Conservation (phyloP, 2,888 invertebrate species). For the Auanema freiburgensis region DNA sequence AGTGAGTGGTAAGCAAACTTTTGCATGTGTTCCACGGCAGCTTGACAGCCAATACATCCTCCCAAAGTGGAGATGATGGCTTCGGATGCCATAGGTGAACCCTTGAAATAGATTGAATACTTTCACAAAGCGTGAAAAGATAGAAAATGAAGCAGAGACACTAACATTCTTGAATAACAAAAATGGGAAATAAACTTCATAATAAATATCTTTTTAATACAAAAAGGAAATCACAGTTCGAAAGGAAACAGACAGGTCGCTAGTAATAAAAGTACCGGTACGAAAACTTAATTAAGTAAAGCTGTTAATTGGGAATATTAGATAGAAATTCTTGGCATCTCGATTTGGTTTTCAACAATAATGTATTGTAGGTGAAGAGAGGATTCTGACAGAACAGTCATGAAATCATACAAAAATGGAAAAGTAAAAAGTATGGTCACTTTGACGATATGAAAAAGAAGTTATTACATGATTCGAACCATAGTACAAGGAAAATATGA, state of each 20-base stretch:
- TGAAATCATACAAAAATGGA: slow-evolving; percentile 1
- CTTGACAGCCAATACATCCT: slow-evolving; percentile 51
- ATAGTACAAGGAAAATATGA: too few relatives aligned
- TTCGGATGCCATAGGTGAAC: slow-evolving; percentile 19
- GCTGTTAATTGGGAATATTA: not conserved
- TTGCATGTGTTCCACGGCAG: slow-evolving; percentile 49
- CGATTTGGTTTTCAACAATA: not conserved
- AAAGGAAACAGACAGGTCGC: too few relatives aligned
- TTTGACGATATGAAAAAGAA: not conserved
- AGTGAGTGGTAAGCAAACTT: slow-evolving; percentile 30
- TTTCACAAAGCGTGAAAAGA: not conserved
- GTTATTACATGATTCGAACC: too few relatives aligned
- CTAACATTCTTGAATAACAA: not conserved
- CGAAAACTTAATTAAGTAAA: too few relatives aligned
- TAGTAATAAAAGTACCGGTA: too few relatives aligned
- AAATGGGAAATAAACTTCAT: too few relatives aligned
- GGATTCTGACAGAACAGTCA: not conserved
- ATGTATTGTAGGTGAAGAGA: not conserved
- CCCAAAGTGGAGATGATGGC: slow-evolving; percentile 34
- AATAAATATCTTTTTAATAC: too few relatives aligned
- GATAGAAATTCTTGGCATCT: not conserved
- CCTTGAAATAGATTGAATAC: not conserved
- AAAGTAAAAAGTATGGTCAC: slow-evolving; percentile 2
- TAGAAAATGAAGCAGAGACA: slow-evolving; percentile 2
- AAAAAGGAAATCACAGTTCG: too few relatives aligned